These are phyloP conservation scores for Diplazon laetatorius DNA, from an alignment of 2,888 invertebrate species.

Conservation along the genomic window DNA sequence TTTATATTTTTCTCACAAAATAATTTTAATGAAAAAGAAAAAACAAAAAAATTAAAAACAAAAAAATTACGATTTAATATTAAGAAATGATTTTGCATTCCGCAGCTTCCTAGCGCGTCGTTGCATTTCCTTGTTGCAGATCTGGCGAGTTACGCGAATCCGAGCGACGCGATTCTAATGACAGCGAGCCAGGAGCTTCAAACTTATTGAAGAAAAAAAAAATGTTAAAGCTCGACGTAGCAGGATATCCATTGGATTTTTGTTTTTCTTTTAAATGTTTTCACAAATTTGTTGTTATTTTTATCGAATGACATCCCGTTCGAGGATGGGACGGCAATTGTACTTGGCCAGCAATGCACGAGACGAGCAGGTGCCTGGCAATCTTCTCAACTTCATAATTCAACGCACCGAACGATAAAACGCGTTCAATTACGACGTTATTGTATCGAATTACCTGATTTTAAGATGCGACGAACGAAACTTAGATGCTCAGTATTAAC, in stretches of 20 bases:
- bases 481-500: constrained; percentile 68
- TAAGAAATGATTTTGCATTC: constrained; percentile 6
- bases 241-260: no score
- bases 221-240: not conserved
- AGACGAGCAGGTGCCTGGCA: no score
- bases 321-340: not conserved
- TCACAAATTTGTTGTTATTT: not conserved
- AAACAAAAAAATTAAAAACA: constrained; percentile 6
- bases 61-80: not conserved
- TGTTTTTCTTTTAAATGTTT: not conserved
- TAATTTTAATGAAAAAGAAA: not conserved
- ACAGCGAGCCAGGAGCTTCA: constrained; percentile 81
- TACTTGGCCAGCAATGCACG: constrained; percentile 12
- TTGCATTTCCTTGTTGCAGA: constrained; percentile 77
- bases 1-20: not conserved
- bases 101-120: constrained; percentile 35
- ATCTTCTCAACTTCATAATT: no score
- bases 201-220: constrained; percentile 74
- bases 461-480: constrained; percentile 55
- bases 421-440: constrained; percentile 16
- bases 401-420: constrained; percentile 48
- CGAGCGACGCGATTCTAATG: constrained; percentile 87
- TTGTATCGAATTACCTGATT: constrained; percentile 16
- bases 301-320: not conserved
- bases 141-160: constrained; percentile 86